Evolutionary conservation across 2,797 vertebrate genomes (phyloP).

Genomic region (Sandelia bainsii): DNA sequence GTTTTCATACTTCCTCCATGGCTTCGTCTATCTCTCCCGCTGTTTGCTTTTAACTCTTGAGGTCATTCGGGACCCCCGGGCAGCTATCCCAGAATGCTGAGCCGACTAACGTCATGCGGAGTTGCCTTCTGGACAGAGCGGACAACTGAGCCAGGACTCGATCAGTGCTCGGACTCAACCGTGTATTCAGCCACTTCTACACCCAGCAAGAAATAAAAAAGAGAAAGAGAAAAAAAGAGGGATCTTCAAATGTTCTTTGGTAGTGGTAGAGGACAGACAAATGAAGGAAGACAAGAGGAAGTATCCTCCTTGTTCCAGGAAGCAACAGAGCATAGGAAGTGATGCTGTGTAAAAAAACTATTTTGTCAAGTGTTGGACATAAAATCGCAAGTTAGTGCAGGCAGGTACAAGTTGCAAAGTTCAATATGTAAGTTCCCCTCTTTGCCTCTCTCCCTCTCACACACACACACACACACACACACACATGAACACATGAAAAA

Average conservation of each 20-base stretch:
- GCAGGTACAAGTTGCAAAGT: background rate
- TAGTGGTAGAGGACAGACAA: slow-evolving; percentile 17
- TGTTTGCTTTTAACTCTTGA: slow-evolving; percentile 88
- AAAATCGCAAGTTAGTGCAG: background rate
- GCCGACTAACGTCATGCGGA: slow-evolving; percentile 81
- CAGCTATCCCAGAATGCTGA: slow-evolving; percentile 85
- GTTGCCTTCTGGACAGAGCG: slow-evolving; percentile 84
- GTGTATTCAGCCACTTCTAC: slow-evolving; percentile 58
- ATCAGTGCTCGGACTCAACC: slow-evolving; percentile 67
- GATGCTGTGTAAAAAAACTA: background rate
- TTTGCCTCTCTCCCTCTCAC: background rate
- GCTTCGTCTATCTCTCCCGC: slow-evolving; percentile 78
- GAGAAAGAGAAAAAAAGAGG: slow-evolving; percentile 14
- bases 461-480: background rate
- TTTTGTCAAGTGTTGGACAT: background rate
- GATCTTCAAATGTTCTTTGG: slow-evolving; percentile 42
- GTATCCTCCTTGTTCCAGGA: background rate
- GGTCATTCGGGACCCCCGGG: slow-evolving; percentile 86
- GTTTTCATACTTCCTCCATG: slow-evolving; percentile 76
- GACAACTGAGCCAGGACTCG: slow-evolving; percentile 77
- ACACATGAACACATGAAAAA: background rate
- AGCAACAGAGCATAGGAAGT: background rate
- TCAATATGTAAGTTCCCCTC: background rate
- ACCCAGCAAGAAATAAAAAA: slow-evolving; percentile 32
- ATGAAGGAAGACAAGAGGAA: background rate